These are phyloP conservation scores for Promerops cafer DNA, from an alignment of 2,113 vertebrate genomes.

Conservation along the genomic window DNA sequence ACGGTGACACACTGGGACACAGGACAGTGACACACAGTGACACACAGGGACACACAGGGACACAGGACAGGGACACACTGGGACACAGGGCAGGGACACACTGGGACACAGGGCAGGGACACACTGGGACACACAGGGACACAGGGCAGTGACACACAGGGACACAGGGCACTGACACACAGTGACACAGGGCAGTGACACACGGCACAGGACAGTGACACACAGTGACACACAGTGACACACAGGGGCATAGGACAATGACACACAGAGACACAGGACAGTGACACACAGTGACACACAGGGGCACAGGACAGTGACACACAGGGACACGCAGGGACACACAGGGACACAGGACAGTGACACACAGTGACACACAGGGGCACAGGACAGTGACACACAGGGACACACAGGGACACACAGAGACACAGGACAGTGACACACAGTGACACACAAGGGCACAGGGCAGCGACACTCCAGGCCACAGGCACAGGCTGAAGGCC, in stretches of 20 bases:
- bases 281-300: not conserved
- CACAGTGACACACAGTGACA: no score
- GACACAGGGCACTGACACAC: not conserved
- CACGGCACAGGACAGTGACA: no score
- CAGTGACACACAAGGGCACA: not conserved
- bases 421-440: not conserved
- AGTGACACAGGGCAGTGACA: not conserved
- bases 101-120: no score
- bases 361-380: not conserved
- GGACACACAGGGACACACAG: not conserved
- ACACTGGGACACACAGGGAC: not conserved
- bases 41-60: not conserved
- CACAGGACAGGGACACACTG: not conserved
- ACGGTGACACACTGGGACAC: not conserved
- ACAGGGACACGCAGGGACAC: not conserved
- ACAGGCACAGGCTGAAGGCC: not conserved
- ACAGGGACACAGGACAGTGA: not conserved
- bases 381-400: not conserved
- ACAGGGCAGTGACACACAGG: not conserved
- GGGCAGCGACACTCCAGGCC: not conserved
- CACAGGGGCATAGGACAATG: not conserved
- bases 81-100: not conserved
- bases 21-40: not conserved
- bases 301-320: no score
- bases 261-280: not conserved